Percentiles rank a stretch among this genome's conserved stretches.
Conservation (phyloP, 2,888 invertebrate species). For the Euspilapteryx auroguttella region DNA sequence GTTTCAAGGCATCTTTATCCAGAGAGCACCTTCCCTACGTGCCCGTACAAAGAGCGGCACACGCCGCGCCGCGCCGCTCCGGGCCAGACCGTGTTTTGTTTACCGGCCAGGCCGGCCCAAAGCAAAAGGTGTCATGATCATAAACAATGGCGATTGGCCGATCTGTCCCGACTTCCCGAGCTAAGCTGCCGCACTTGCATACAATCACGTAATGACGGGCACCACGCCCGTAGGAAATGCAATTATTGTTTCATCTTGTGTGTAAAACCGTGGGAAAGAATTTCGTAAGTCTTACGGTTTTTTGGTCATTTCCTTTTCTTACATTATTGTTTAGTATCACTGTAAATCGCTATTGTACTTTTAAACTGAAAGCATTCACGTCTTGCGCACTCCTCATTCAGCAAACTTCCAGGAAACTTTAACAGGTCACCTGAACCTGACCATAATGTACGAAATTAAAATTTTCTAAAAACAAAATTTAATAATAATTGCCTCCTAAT, state of each 20-base stretch:
- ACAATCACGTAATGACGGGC: constrained; percentile 45
- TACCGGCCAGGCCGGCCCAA: constrained; percentile 33
- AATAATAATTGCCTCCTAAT: too few relatives aligned
- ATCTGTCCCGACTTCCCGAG: constrained; percentile 13
- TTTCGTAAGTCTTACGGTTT: constrained; percentile 14
- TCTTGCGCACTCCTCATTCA: too few relatives aligned
- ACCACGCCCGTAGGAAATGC: constrained; percentile 31
- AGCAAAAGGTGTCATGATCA: constrained; percentile 44
- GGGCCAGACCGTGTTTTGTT: constrained; percentile 35
- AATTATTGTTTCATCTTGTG: constrained; percentile 44
- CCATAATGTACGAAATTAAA: too few relatives aligned
- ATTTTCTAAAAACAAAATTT: too few relatives aligned
- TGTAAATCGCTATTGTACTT: too few relatives aligned
- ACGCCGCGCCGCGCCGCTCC: constrained; percentile 22
- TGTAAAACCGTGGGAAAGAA: constrained; percentile 34
- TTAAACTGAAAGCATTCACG: too few relatives aligned
- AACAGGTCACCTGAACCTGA: too few relatives aligned
- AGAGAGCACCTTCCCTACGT: constrained; percentile 30
- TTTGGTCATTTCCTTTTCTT: constrained; percentile 22
- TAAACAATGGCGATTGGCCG: constrained; percentile 34
- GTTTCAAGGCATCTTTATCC: constrained; percentile 35
- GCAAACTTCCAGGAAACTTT: too few relatives aligned
- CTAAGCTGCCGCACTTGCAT: constrained; percentile 43
- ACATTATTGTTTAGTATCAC: not conserved
- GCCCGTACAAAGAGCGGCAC: constrained; percentile 29